Conservation (phyloP, 2,113 vertebrate species). For the Alligator sinensis region DNA sequence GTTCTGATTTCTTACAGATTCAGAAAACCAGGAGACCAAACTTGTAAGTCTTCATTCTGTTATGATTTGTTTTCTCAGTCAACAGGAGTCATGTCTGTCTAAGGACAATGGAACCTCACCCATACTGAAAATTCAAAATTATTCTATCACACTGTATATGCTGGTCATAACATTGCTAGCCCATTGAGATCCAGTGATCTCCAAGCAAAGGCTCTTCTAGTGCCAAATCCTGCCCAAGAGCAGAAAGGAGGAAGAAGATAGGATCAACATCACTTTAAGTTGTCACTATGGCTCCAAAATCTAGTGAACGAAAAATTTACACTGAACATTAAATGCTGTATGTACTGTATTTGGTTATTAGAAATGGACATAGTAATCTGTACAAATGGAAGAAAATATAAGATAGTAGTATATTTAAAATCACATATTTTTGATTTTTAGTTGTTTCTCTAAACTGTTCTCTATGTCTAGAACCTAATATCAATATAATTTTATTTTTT, state of each 20-base stretch:
- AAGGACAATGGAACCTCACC: neutral
- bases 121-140: neutral
- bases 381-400: neutral
- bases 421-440: slow-evolving; percentile 33
- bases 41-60: neutral
- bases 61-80: neutral
- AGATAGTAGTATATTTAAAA: neutral
- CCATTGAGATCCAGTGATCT: neutral
- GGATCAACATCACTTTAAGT: neutral
- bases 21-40: neutral
- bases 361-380: neutral
- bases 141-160: neutral
- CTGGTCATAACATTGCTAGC: no score
- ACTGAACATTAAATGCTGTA: neutral
- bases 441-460: slow-evolving; percentile 4
- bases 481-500: neutral
- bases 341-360: neutral
- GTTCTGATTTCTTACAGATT: neutral
- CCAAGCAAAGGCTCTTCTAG: neutral
- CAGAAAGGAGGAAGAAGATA: neutral
- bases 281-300: neutral
- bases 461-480: neutral
- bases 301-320: neutral
- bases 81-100: neutral
- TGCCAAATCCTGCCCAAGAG: neutral